Base-by-base conservation (phyloP, 2,113 vertebrate species). In the Pampusana beccarii region DNA sequence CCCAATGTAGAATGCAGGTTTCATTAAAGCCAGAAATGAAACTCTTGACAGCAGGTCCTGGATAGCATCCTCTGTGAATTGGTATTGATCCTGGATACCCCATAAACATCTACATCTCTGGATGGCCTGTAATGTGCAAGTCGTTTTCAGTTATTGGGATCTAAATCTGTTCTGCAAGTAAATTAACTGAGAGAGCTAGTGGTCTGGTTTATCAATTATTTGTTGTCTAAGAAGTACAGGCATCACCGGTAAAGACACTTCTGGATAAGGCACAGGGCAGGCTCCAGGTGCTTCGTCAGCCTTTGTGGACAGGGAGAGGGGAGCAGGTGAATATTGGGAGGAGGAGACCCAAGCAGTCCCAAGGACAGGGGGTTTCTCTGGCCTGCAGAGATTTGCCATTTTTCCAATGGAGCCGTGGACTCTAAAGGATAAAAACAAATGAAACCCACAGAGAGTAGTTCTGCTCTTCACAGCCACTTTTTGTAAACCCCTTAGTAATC, bases 11-110 rank as follows among this genome's bases (percentile, higher is more conserved):
- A 93, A 81, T 66, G 78, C 57, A 95, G 72, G 75, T 96, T 97
- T 96, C 79, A 92, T 94, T 96, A 92, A 94, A 96, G 31, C 29
- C 74, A 96, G 82, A 95, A 96, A 97, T 96, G 72, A 97, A 97
- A 95, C 24, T 88, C 57, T 69, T 79, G 66, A 54, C 40, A n/a
- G 44, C 46, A 86, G 81, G 74, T 70, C 50, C 71, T 77, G 78
- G 64, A 44, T 60, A 95, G 80, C n/a, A 84, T 90, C 95, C 79
- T 96, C 72, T 92, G 78, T 84, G 94, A 90, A 95, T 91, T 92
- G 81, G 15, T 95, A 97, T 96, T 86, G 97, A 97, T 97, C 86
- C 72, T 71, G 51, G 36, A 86, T 87, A 78, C 40, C 83, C 86
- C 61, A 71, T 54, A 81, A 80, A 74, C 4, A 3, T 77, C 80